Conservation (phyloP, 2,888 invertebrate genomes). For the Neoascia interrupta region DNA sequence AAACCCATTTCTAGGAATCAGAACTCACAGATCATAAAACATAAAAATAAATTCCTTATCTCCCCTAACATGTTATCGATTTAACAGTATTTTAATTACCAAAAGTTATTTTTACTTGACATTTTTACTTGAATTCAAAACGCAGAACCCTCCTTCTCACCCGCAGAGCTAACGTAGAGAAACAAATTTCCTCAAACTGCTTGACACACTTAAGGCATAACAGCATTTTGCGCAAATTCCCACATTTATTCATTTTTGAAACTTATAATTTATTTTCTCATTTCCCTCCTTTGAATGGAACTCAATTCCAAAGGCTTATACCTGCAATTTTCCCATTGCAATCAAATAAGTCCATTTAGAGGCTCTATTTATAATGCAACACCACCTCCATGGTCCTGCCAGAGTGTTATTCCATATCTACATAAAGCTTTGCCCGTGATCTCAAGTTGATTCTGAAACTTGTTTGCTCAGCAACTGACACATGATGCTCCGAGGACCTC, state of each 20-base stretch:
- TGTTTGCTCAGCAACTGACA: constrained; percentile 53
- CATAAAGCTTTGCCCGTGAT: constrained; percentile 18
- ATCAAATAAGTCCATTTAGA: constrained; percentile 63
- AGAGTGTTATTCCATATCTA: constrained; percentile 22
- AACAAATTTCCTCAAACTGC: constrained; percentile 38
- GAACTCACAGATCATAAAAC: too few relatives aligned
- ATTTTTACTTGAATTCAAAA: too few relatives aligned
- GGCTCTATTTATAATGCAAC: constrained; percentile 22
- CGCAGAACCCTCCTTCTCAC: too few relatives aligned
- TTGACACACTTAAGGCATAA: constrained; percentile 46
- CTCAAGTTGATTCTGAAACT: constrained; percentile 24
- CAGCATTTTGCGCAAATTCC: constrained; percentile 48
- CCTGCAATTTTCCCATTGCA: constrained; percentile 52
- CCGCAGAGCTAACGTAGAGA: constrained; percentile 28
- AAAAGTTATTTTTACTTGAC: too few relatives aligned
- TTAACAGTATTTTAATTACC: too few relatives aligned
- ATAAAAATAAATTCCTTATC: too few relatives aligned
- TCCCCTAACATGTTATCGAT: too few relatives aligned
- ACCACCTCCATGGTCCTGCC: background rate
- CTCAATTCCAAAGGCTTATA: constrained; percentile 35
- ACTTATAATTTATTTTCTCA: constrained; percentile 10
- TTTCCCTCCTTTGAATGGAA: background rate
- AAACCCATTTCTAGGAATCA: too few relatives aligned
- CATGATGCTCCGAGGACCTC: constrained; percentile 57
- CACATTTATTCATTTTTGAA: constrained; percentile 40